Percentiles rank a stretch among this genome's conserved stretches.
Conservation (phyloP, 37 sponge, comb jelly and placozoan genomes). For the Bolinopsis microptera region DNA sequence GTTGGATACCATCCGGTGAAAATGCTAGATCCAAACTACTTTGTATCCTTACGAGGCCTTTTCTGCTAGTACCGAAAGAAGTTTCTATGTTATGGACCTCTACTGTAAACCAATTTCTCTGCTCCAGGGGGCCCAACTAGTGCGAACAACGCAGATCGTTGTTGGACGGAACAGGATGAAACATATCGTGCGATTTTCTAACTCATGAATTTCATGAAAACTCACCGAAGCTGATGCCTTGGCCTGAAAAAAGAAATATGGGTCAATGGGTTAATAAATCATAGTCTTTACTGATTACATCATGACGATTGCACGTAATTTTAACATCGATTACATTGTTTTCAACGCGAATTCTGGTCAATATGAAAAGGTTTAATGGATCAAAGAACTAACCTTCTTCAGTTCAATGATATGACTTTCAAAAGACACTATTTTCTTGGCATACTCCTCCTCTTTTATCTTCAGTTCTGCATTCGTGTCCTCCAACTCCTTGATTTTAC, state of each 20-base stretch:
- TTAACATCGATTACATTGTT: no score
- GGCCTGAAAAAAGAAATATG: conserved; percentile 21
- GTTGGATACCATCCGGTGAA: background rate
- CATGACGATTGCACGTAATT: no score
- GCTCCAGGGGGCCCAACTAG: background rate
- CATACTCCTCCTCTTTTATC: background rate
- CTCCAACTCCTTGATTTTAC: conserved; percentile 45
- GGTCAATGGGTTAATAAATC: no score
- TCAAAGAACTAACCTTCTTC: conserved; percentile 47
- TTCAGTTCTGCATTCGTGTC: conserved; percentile 22
- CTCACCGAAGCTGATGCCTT: conserved; percentile 61
- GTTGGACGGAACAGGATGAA: background rate
- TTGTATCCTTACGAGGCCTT: background rate
- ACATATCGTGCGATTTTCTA: no score
- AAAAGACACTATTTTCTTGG: background rate
- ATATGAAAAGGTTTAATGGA: no score
- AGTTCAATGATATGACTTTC: conserved; percentile 57
- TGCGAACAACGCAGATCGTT: background rate
- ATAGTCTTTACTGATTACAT: no score
- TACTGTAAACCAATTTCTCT: background rate
- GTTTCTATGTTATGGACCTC: background rate
- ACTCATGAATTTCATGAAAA: no score
- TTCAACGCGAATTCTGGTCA: no score
- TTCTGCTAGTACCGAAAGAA: conserved; percentile 36
- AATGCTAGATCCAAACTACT: background rate